Conservation (phyloP, 1,140 invertebrate genomes). For the Holcopasites calliopsidis region DNA sequence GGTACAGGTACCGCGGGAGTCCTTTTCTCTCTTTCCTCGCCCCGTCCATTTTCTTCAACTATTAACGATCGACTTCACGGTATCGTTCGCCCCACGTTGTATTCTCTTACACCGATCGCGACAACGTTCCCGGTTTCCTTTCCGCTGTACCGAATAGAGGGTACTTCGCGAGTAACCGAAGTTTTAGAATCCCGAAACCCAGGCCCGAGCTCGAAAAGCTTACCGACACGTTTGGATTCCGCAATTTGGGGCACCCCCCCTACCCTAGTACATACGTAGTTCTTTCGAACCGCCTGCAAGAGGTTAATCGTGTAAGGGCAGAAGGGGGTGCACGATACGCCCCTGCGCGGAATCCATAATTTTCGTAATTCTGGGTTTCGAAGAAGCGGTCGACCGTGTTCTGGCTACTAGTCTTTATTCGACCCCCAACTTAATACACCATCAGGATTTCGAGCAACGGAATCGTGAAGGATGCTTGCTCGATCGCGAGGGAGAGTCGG, state of each 20-base stretch:
- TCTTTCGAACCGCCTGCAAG: neutral
- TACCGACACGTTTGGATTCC: too few species aligned
- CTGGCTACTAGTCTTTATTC: conserved; percentile 76
- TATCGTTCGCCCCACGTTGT: too few species aligned
- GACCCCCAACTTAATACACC: too few species aligned
- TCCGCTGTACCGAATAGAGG: too few species aligned
- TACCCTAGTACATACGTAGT: too few species aligned
- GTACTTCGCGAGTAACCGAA: too few species aligned
- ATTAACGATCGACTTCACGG: too few species aligned
- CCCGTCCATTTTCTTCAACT: neutral
- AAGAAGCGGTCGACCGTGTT: conserved; percentile 64
- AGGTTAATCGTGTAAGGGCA: conserved; percentile 3
- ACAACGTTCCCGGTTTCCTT: too few species aligned
- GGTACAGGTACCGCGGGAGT: conserved; percentile 20
- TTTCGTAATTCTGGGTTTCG: conserved; percentile 77
- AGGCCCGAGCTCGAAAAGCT: too few species aligned
- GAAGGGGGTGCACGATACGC: conserved; percentile 66
- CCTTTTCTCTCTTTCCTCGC: neutral
- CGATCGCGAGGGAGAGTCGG: neutral
- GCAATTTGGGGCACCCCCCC: too few species aligned
- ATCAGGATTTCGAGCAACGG: conserved; percentile 27
- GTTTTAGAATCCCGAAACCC: too few species aligned
- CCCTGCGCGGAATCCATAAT: conserved; percentile 68
- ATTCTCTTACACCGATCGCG: too few species aligned
- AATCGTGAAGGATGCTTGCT: conserved; percentile 7